A percentile compares a stretch with the other conserved stretches of the same genome.
These are phyloP conservation scores for Ispidina picta DNA, from an alignment of 2,797 vertebrate genomes.

Conservation along the genomic window DNA sequence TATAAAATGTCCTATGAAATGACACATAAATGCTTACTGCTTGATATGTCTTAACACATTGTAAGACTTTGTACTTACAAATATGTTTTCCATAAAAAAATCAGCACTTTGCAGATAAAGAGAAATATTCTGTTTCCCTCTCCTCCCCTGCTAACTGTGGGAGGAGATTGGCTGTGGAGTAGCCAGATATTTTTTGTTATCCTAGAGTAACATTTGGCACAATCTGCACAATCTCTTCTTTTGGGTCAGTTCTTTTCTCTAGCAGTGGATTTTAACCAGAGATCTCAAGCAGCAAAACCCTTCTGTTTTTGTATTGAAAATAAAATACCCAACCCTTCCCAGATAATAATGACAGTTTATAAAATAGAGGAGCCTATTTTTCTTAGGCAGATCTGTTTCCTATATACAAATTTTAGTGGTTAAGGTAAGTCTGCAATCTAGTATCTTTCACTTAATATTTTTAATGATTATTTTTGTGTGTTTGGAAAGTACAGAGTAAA, in stretches of 20 bases:
- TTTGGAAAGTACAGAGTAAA: background rate
- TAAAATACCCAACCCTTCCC: background rate
- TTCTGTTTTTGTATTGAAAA: background rate
- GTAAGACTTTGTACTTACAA: conserved; percentile 40
- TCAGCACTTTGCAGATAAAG: conserved; percentile 57
- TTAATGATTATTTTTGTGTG: background rate
- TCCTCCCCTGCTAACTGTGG: conserved; percentile 42
- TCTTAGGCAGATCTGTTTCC: conserved; percentile 21
- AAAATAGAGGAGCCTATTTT: conserved; percentile 8
- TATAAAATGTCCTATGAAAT: conserved; percentile 58
- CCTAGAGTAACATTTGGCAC: conserved; percentile 50
- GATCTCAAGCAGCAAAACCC: background rate
- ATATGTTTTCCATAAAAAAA: conserved; percentile 59
- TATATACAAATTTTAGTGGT: background rate
- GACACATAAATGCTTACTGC: conserved; percentile 48
- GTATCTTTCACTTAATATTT: background rate
- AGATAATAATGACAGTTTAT: conserved; percentile 29
- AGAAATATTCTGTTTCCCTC: conserved; percentile 52
- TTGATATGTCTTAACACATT: conserved; percentile 13
- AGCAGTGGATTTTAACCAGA: background rate
- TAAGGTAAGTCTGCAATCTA: background rate
- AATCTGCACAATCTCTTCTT: background rate
- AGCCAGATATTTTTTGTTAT: conserved; percentile 13
- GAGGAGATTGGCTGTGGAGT: conserved; percentile 54
- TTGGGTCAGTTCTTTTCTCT: conserved; percentile 24